A percentile compares a stretch with the other conserved stretches of the same genome.
Conservation (phyloP, 2,113 vertebrate species). For the Panthera tigris region DNA sequence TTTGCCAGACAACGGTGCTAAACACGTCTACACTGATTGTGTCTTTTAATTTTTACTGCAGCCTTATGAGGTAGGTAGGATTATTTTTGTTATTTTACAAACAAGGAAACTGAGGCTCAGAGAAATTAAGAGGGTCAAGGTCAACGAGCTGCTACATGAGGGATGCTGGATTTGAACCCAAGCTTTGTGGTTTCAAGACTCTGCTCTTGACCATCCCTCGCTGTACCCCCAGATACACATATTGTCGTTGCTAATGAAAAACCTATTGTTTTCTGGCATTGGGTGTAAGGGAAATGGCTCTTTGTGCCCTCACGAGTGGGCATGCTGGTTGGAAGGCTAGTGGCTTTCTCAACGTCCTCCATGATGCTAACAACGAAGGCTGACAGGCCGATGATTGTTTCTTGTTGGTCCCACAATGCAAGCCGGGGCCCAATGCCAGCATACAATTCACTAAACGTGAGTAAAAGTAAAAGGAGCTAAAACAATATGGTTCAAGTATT, state of each 20-base stretch:
- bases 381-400: background rate
- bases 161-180: background rate
- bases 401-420: background rate
- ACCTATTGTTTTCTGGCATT: background rate
- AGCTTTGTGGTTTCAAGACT: background rate
- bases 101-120: background rate
- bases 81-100: background rate
- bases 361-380: background rate
- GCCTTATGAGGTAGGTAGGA: background rate
- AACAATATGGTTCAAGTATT: slow-evolving; percentile 37
- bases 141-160: background rate
- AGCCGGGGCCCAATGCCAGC: slow-evolving; percentile 10
- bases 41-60: background rate
- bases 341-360: background rate
- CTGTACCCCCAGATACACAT: background rate
- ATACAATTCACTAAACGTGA: background rate
- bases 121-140: background rate
- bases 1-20: background rate
- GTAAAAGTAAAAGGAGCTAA: background rate
- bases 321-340: background rate
- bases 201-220: background rate
- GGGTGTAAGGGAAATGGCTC: background rate
- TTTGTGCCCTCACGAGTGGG: background rate
- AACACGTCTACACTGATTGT: background rate
- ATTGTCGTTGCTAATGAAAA: background rate